Evolutionary conservation across 2,888 invertebrate species (phyloP).

Genomic region (Pollenia labialis): DNA sequence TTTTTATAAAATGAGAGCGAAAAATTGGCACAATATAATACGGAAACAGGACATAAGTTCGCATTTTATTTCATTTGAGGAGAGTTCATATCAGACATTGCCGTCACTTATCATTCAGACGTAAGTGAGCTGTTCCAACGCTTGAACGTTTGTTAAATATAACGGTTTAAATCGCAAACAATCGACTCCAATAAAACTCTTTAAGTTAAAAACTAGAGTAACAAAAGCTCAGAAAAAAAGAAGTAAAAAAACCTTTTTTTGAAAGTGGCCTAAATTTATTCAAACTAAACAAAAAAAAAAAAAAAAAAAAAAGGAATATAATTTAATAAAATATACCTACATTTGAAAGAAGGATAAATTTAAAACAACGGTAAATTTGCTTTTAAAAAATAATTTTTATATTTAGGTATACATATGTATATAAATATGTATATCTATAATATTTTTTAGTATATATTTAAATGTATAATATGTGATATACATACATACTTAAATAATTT

Average conservation of each 20-base stretch:
- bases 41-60: slow-evolving; percentile 74
- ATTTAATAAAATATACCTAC: slow-evolving; percentile 29
- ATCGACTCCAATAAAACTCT: slow-evolving; percentile 30
- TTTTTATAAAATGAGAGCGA: slow-evolving; percentile 45
- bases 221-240: slow-evolving; percentile 52
- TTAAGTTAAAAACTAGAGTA: slow-evolving; percentile 30
- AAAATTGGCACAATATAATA: slow-evolving; percentile 64
- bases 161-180: slow-evolving; percentile 64
- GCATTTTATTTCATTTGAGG: slow-evolving; percentile 60
- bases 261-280: slow-evolving; percentile 55
- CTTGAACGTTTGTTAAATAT: slow-evolving; percentile 78
- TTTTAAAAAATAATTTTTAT: slow-evolving; percentile 3
- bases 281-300: slow-evolving; percentile 62
- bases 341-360: slow-evolving; percentile 33
- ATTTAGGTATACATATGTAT: background rate
- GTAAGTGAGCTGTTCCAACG: slow-evolving; percentile 81
- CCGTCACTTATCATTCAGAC: slow-evolving; percentile 77
- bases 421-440: background rate
- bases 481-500: background rate
- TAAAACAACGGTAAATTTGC: slow-evolving; percentile 52
- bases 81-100: slow-evolving; percentile 66
- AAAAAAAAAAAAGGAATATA: slow-evolving; percentile 28
- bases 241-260: slow-evolving; percentile 33
- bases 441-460: slow-evolving; percentile 24
- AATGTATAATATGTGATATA: slow-evolving; percentile 9